These are phyloP conservation scores for Cuniculus paca DNA, from an alignment of 2,797 vertebrate genomes.

Conservation along the genomic window DNA sequence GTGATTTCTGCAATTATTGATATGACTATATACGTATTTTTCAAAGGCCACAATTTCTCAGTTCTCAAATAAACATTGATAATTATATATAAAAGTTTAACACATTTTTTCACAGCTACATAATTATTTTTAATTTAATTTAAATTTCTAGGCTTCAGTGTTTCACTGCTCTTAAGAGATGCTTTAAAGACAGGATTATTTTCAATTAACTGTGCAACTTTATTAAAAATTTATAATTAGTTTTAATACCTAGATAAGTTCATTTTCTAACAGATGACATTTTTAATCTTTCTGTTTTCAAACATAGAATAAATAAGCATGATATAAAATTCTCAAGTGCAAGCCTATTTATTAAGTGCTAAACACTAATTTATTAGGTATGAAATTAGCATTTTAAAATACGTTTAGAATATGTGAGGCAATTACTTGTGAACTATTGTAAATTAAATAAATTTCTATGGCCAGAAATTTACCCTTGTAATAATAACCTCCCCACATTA, in stretches of 20 bases:
- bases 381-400: constrained; percentile 63
- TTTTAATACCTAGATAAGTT: constrained; percentile 64
- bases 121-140: constrained; percentile 73
- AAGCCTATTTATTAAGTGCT: constrained; percentile 41
- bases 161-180: constrained; percentile 60
- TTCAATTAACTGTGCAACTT: constrained; percentile 59
- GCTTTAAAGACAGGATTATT: constrained; percentile 65
- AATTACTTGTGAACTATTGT: constrained; percentile 41
- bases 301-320: constrained; percentile 40
- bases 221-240: constrained; percentile 67
- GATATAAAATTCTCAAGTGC: not conserved
- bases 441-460: constrained; percentile 25
- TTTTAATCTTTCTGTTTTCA: constrained; percentile 72
- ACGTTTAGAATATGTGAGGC: constrained; percentile 37
- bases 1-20: constrained; percentile 26
- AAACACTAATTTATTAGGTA: not conserved
- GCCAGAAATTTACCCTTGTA: constrained; percentile 34
- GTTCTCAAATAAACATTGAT: constrained; percentile 65
- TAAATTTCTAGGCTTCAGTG: constrained; percentile 64
- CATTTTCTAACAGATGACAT: constrained; percentile 61
- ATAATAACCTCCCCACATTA: constrained; percentile 1
- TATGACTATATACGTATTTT: constrained; percentile 11
- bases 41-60: constrained; percentile 55
- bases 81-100: constrained; percentile 57
- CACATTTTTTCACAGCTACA: constrained; percentile 56